Base-by-base conservation (phyloP, 1,140 invertebrate genomes). In the Acromyrmex heyeri region DNA sequence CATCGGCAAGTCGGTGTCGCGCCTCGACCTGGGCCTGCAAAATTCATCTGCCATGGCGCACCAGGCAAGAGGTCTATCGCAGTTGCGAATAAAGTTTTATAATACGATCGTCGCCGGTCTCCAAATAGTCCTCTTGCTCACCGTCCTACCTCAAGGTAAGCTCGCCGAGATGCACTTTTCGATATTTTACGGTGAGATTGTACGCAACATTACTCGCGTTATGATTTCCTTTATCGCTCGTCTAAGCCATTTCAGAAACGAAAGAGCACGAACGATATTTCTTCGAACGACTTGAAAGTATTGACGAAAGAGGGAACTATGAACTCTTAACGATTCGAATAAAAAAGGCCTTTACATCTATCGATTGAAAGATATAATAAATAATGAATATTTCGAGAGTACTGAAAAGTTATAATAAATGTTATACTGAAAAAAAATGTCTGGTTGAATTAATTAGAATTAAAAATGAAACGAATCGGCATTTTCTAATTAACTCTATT, bases 61-160 rank as follows among this genome's bases (percentile, higher is more conserved):
- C 86, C 85, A 86, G 72, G 82, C 90, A 55, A 86, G 88, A 83
- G 82, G 62, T 88, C 72, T 73, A 69, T 62, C 79, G 79, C 90
- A 67, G 76, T 77, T 88, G 89, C 90, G 89, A 78, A 91, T 83
- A 82, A 91, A 91, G 61, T 88, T 92, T 86, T 93, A 89, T 91
- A 73, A 59, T 61, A 88, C 91, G 70, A 75, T 92, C 87, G 90
- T 83, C 87, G 83, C 90, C 79, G 55, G 72, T 65, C 76, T 92
- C 64, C 90, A 91, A 87, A 91, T 94, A 89, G 79, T 92, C 83
- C 87, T 94, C 57, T 86, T 94, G 78, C 91, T 94, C 87, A 90
- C 90, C 87, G 88, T 94, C 85, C 87, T 94, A 88, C 93, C 93
- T 88, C 92, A 91, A 94, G 93, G 94, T 94, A 89, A 93, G 91